Conservation (phyloP, 1,140 invertebrate genomes). For the Drosophila sproati region DNA sequence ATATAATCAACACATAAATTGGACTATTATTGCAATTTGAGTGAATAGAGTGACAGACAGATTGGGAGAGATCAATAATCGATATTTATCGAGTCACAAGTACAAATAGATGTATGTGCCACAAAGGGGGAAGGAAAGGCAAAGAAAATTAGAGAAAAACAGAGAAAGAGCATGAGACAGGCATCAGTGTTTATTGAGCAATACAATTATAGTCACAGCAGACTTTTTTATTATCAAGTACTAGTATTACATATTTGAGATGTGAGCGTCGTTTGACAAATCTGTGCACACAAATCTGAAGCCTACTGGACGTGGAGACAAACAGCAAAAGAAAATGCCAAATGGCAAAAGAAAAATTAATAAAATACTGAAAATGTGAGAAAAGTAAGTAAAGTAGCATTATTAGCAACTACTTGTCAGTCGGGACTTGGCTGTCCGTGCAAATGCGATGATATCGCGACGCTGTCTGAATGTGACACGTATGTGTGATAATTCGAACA, state of each 20-base stretch:
- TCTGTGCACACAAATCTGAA: conserved; percentile 33
- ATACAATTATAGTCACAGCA: background rate
- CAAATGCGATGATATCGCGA: conserved; percentile 47
- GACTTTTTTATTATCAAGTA: background rate
- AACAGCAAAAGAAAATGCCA: conserved; percentile 29
- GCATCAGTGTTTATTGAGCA: background rate
- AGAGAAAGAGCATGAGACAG: background rate
- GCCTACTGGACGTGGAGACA: background rate
- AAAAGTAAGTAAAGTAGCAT: conserved; percentile 7
- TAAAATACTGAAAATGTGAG: conserved; percentile 36
- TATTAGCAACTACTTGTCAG: conserved; percentile 27
- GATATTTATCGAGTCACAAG: background rate
- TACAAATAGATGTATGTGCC: too few species aligned
- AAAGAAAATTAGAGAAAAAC: too few species aligned
- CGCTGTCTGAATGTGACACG: conserved; percentile 45
- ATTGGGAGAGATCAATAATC: background rate
- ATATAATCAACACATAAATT: background rate
- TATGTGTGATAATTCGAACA: conserved; percentile 48
- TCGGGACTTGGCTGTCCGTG: conserved; percentile 29
- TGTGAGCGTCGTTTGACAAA: conserved; percentile 9
- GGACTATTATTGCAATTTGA: too few species aligned
- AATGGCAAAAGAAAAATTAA: conserved; percentile 37
- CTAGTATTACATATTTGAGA: background rate
- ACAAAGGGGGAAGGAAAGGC: too few species aligned
- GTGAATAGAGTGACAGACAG: too few species aligned